Evolutionary conservation across 1,140 invertebrate genomes (phyloP), one percentile per base, ranked within the genome.

Genomic region (Zaprionus davidi): DNA sequence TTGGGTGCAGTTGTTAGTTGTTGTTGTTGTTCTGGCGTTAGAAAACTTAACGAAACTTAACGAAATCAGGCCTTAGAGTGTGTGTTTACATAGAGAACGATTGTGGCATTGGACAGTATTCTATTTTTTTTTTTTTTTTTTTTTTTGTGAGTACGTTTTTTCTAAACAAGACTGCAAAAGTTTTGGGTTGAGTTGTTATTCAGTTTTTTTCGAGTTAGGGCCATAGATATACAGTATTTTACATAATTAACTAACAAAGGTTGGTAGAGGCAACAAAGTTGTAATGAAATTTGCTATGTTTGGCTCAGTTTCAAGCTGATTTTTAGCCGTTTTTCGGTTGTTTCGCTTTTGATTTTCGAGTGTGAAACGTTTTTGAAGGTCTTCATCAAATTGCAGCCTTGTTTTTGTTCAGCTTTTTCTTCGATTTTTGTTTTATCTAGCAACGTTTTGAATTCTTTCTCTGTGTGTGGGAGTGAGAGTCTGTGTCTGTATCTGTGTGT

Each of bases 11-110:
- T 60, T 64, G 60, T 57, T 2, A 31, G 31, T 31, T 31, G 31
- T 31, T 31, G 26, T 28, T 44, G 56, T 20, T 67, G 15, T 55
- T 56, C 17, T 44, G 63, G 59, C 56, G 55, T 63, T 69, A 69
- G 36, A 76, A 77, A 83, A 76, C 81, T 76, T 79, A 81, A 77
- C 79, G 74, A 69, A 58, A 82, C 80, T 82, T 79, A 84, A 78
- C 73, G 73, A 78, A 81, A 78, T 73, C 79, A 76, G 70, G 69
- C 46, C 49, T 60, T 71, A 53, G 13, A 36, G 68, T 59, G 46
- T 59, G 46, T 51, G 34, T n/a, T 59, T 46, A 26, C 28, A 60
- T 60, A 71, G 53, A 75, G 36, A 84, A 70, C 68, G 71, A 79
- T 85, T 81, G 82, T 81, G 78, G 77, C 82, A 63, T 79, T 86